These are phyloP conservation scores for Lycocorax pyrrhopterus DNA, from an alignment of 2,113 vertebrate genomes.

Conservation along the genomic window DNA sequence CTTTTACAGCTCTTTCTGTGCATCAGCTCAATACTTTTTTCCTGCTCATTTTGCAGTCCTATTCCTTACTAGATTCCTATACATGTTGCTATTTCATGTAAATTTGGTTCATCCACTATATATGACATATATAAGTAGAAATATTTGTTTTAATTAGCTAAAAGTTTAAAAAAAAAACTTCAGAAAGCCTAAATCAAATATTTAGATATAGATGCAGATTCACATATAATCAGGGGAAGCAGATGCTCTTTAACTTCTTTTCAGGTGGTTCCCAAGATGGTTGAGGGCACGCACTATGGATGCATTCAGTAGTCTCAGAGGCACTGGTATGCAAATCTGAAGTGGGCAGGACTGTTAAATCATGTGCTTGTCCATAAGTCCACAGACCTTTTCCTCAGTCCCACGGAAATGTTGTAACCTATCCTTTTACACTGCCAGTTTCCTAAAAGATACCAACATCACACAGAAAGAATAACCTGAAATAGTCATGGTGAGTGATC, in stretches of 20 bases:
- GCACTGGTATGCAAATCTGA: not conserved
- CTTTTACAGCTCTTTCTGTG: not conserved
- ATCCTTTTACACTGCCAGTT: not conserved
- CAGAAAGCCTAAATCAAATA: not conserved
- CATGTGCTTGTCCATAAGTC: not conserved
- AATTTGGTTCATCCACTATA: not conserved
- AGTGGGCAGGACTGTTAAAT: not conserved
- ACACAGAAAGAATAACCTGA: not conserved
- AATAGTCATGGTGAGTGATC: not conserved
- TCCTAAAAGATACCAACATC: not conserved
- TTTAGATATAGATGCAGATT: not conserved
- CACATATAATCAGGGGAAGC: not conserved
- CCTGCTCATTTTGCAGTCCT: not conserved
- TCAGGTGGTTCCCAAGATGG: not conserved
- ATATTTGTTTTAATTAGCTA: not conserved
- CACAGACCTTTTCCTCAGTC: not conserved
- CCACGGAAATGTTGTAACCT: not conserved
- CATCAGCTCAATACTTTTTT: not conserved
- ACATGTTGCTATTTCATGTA: not conserved
- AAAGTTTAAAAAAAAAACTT: not conserved
- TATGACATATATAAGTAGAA: not conserved
- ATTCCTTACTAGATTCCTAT: not conserved
- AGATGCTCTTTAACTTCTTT: not conserved
- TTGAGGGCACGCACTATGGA: not conserved
- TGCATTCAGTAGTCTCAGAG: not conserved